phyloP scores from a whole-genome alignment of 2,888 invertebrate species.

The Noctua fimbriata region DNA sequence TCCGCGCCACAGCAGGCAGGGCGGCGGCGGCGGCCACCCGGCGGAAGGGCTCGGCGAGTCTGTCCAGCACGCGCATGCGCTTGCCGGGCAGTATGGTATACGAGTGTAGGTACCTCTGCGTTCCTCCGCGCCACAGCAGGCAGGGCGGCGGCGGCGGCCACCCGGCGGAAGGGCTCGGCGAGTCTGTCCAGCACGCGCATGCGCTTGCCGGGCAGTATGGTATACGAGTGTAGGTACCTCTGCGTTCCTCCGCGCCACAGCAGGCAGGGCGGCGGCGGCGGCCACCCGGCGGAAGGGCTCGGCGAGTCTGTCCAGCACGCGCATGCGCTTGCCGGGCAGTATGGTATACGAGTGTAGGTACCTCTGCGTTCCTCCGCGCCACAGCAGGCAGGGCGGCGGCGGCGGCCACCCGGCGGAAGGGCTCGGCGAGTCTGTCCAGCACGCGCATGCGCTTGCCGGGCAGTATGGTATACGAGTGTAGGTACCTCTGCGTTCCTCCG shows the following conservation, averaged over 20 bases:
- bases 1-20: conserved; percentile 61
- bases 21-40: conserved; percentile 52
- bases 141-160: conserved; percentile 48
- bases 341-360: not conserved
- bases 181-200: conserved; percentile 80
- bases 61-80: conserved; percentile 79
- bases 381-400: conserved; percentile 57
- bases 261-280: conserved; percentile 55
- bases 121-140: conserved; percentile 65
- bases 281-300: conserved; percentile 71
- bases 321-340: conserved; percentile 76
- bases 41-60: conserved; percentile 76
- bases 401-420: conserved; percentile 67
- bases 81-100: conserved; percentile 59
- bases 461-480: too few species aligned
- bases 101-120: conserved; percentile 64
- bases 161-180: conserved; percentile 74
- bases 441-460: conserved; percentile 81
- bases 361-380: conserved; percentile 72
- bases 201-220: conserved; percentile 71
- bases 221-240: conserved; percentile 53
- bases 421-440: conserved; percentile 78
- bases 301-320: conserved; percentile 80
- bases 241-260: conserved; percentile 68
- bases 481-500: conserved; percentile 71